Evolutionary conservation across 1,140 invertebrate genomes (phyloP).

Genomic region (Trichoplusia ni): DNA sequence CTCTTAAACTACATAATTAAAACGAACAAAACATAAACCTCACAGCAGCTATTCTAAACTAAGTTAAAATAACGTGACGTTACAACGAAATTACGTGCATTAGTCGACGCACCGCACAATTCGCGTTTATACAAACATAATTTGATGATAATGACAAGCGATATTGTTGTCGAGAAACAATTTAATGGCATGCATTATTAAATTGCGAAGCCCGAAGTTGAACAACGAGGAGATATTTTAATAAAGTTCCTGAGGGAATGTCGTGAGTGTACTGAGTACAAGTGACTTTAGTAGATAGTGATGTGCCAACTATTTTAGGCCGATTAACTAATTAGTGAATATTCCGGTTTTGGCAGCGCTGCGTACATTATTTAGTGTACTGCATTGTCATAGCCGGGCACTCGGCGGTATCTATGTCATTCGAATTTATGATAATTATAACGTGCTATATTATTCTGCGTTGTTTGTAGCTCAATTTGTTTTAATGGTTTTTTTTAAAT

Average conservation of each 20-base stretch:
- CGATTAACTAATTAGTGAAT: constrained; percentile 21
- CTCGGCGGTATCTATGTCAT: not conserved
- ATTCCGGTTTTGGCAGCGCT: constrained; percentile 8
- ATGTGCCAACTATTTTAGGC: constrained; percentile 6
- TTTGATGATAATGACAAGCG: constrained; percentile 26
- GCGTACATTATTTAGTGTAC: constrained; percentile 7
- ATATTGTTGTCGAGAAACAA: constrained; percentile 33
- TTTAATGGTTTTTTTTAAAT: no score
- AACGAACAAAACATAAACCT: no score
- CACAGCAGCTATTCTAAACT: no score
- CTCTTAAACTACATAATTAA: no score
- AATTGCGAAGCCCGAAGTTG: constrained; percentile 37
- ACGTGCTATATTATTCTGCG: no score
- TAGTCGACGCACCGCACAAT: not conserved
- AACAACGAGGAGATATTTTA: constrained; percentile 42
- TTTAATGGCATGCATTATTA: constrained; percentile 48
- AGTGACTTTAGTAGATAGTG: constrained; percentile 2
- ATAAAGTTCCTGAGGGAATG: constrained; percentile 34
- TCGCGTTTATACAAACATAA: not conserved
- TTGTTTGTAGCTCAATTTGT: no score
- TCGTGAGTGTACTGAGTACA: not conserved
- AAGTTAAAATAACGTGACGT: no score
- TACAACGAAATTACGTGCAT: no score
- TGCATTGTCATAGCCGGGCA: not conserved
- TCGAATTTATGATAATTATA: not conserved